phyloP scores from a whole-genome alignment of 2,888 invertebrate genomes.

The Helleia helle region DNA sequence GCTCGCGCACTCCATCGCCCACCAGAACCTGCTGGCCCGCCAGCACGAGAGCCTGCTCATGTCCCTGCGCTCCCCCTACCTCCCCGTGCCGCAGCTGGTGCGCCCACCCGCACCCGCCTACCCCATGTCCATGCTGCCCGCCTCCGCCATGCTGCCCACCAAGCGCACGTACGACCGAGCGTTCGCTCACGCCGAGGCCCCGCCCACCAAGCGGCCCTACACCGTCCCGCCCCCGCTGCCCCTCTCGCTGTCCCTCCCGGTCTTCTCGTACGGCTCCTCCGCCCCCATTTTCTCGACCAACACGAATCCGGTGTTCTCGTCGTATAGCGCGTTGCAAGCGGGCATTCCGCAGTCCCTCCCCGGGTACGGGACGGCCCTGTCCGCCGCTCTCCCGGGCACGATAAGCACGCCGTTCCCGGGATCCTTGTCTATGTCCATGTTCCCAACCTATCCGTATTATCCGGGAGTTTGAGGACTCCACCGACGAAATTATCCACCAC shows the following conservation, averaged over 20 bases:
- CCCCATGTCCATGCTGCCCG: slow-evolving; percentile 32
- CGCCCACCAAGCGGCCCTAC: slow-evolving; percentile 65
- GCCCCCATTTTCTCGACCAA: slow-evolving; percentile 60
- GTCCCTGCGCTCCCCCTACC: slow-evolving; percentile 47
- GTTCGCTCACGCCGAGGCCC: slow-evolving; percentile 65
- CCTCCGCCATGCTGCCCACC: slow-evolving; percentile 55
- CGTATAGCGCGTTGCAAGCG: slow-evolving; percentile 39
- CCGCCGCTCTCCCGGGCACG: slow-evolving; percentile 40
- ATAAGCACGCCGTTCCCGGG: slow-evolving; percentile 42
- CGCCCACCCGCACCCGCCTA: slow-evolving; percentile 32
- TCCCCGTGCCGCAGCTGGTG: slow-evolving; percentile 45
- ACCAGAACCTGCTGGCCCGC: slow-evolving; percentile 78
- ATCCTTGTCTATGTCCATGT: slow-evolving; percentile 37
- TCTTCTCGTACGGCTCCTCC: slow-evolving; percentile 69
- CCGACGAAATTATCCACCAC: too few species aligned
- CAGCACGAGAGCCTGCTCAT: slow-evolving; percentile 77
- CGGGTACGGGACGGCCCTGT: slow-evolving; percentile 46
- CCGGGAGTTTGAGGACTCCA: slow-evolving; percentile 37
- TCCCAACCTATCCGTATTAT: slow-evolving; percentile 54
- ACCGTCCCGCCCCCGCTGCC: slow-evolving; percentile 49
- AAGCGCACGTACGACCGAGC: slow-evolving; percentile 84
- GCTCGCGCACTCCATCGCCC: slow-evolving; percentile 75
- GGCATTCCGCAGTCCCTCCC: slow-evolving; percentile 42
- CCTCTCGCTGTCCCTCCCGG: slow-evolving; percentile 53
- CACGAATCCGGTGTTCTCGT: slow-evolving; percentile 43